A percentile compares a stretch with the other conserved stretches of the same genome.
These are phyloP conservation scores for Pseudochaenichthys georgianus DNA, from an alignment of 2,797 vertebrate species.

Conservation along the genomic window DNA sequence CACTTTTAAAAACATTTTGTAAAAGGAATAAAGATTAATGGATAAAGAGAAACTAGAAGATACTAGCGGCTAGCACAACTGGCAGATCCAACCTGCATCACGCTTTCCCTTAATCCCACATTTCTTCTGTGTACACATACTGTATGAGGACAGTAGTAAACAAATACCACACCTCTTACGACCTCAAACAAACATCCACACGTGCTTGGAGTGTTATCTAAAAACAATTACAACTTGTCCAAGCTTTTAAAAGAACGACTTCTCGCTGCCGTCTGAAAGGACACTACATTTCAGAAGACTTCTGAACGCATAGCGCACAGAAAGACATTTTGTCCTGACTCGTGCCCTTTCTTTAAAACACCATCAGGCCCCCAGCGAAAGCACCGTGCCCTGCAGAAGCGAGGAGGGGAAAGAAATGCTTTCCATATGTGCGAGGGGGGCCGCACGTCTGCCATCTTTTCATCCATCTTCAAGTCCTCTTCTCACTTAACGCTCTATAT, in stretches of 20 bases:
- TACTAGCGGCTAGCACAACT: background rate
- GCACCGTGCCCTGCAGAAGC: constrained; percentile 59
- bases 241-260: background rate
- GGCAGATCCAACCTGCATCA: constrained; percentile 8
- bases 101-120: background rate
- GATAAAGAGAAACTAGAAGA: background rate
- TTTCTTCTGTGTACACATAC: constrained; percentile 10
- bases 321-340: constrained; percentile 1
- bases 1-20: too few relatives aligned
- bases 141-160: background rate
- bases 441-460: constrained; percentile 61
- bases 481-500: constrained; percentile 78
- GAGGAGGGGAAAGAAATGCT: constrained; percentile 74
- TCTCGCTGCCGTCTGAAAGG: background rate
- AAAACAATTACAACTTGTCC: constrained; percentile 1
- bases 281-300: constrained; percentile 12
- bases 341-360: constrained; percentile 39
- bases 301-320: constrained; percentile 2
- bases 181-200: background rate
- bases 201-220: constrained; percentile 1
- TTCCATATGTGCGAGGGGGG: constrained; percentile 84
- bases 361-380: constrained; percentile 40
- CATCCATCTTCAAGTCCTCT: constrained; percentile 74
- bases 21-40: background rate
- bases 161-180: background rate